Base-by-base conservation (phyloP, 2,888 invertebrate species). In the Ormia ochracea region DNA sequence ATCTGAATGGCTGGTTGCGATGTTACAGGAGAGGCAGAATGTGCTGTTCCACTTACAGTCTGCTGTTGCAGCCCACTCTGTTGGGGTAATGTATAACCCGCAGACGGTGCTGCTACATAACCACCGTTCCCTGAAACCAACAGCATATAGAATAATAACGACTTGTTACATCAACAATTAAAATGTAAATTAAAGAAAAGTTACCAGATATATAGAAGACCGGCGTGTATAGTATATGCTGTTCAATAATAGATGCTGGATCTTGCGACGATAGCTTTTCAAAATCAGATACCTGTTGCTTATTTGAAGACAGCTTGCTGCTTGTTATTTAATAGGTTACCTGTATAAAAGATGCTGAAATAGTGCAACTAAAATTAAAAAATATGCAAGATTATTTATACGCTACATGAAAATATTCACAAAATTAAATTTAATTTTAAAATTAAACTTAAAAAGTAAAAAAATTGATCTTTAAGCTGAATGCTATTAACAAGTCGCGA, bases 41-140 rank as follows among this genome's bases (percentile, higher is more conserved):
- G 48, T 48, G 54, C 50, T 66, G 68, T 63, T 52, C 56, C 31
- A 63, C 63, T 63, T 63, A 56, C 56, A 56, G 69, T 63, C 38
- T 69, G 69, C 41, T 77, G 69, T 41, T 63, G 84, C 73, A 66
- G 81, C 66, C 85, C 86, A 85, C 85, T 84, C 82, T 85, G 87
- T 82, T 85, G 84, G 85, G 87, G 85, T 85, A 85, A 83, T 83
- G 85, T 81, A 81, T 83, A 84, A 84, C 86, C 87, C 85, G 83
- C 82, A 83, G 84, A 81, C 78, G 86, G 82, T 87, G 90, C 89
- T 85, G 88, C 90, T 90, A 91, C 89, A 86, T 87, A 88, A 88
- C 87, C 85, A 88, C 87, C 85, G 84, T 86, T 84, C 82, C 83
- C 85, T 87, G n/a, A 79, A 28, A 59, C 21, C 9, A 26, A 12